Percentiles rank a stretch among this genome's conserved stretches.
These are phyloP conservation scores for Cheilosia urbana DNA, from an alignment of 2,888 invertebrate species.

Conservation along the genomic window DNA sequence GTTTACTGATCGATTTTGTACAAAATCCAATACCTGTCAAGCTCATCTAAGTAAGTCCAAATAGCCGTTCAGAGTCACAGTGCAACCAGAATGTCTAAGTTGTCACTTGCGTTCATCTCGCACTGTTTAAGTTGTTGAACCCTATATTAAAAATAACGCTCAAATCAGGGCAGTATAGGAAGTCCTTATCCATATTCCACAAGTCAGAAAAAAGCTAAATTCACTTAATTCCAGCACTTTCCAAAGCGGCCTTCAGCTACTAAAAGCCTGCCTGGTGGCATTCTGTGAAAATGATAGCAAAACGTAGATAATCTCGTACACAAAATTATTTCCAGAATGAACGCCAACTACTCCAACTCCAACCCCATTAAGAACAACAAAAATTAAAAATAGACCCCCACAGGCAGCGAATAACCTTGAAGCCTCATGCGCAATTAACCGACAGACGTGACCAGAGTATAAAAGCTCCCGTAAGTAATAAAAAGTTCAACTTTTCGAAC, in stretches of 20 bases:
- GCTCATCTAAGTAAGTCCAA: no score
- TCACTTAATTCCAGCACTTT: background rate
- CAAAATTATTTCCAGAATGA: background rate
- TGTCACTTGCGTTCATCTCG: no score
- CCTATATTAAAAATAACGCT: no score
- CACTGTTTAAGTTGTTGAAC: no score
- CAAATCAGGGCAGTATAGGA: no score
- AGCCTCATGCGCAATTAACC: slow-evolving; percentile 40
- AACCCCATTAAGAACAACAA: background rate
- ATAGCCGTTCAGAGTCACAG: no score
- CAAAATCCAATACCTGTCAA: no score
- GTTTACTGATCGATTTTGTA: no score
- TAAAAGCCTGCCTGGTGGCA: background rate
- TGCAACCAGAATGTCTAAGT: no score
- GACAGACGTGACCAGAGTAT: slow-evolving; percentile 31
- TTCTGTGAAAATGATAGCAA: background rate
- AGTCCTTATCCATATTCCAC: no score
- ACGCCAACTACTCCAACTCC: background rate
- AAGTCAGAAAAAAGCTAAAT: no score
- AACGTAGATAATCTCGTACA: background rate
- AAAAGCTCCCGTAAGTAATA: slow-evolving; percentile 1
- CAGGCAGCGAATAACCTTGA: slow-evolving; percentile 36
- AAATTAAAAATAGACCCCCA: slow-evolving; percentile 28
- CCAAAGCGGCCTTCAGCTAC: background rate
- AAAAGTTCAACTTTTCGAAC: background rate